A percentile compares a stretch with the other conserved stretches of the same genome.
Evolutionary conservation across 2,888 invertebrate genomes (phyloP).

Genomic region (Hermaeophaga mercurialis): DNA sequence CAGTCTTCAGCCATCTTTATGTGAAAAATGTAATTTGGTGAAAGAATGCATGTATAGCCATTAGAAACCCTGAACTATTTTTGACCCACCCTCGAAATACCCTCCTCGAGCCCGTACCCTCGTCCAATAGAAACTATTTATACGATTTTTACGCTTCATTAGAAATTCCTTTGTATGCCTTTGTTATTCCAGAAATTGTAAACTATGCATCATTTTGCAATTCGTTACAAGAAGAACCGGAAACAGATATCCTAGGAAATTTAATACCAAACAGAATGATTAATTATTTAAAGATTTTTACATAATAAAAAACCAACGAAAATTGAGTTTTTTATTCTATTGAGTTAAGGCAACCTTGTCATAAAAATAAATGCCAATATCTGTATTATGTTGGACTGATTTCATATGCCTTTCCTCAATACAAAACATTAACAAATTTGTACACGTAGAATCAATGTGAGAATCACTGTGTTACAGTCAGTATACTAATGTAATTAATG

Average conservation of each 20-base stretch:
- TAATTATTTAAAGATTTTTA: conserved; percentile 36
- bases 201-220: conserved; percentile 45
- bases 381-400: no score
- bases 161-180: conserved; percentile 40
- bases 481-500: no score
- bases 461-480: no score
- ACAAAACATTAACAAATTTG: no score
- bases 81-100: conserved; percentile 39
- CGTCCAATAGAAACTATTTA: conserved; percentile 44
- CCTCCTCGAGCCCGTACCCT: conserved; percentile 39
- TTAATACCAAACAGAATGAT: conserved; percentile 29
- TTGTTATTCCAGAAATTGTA: conserved; percentile 45
- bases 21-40: conserved; percentile 27
- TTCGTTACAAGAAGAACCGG: conserved; percentile 26
- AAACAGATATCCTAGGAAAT: conserved; percentile 26
- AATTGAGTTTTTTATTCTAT: conserved; percentile 9
- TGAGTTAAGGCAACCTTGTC: no score
- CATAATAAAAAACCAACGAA: conserved; percentile 13
- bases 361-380: no score
- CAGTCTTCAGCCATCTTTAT: conserved; percentile 23
- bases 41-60: conserved; percentile 27
- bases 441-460: no score
- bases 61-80: conserved; percentile 34
- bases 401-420: no score
- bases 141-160: conserved; percentile 45